Evolutionary conservation across 2,113 vertebrate species (phyloP).

Genomic region (Asarcornis scutulata): DNA sequence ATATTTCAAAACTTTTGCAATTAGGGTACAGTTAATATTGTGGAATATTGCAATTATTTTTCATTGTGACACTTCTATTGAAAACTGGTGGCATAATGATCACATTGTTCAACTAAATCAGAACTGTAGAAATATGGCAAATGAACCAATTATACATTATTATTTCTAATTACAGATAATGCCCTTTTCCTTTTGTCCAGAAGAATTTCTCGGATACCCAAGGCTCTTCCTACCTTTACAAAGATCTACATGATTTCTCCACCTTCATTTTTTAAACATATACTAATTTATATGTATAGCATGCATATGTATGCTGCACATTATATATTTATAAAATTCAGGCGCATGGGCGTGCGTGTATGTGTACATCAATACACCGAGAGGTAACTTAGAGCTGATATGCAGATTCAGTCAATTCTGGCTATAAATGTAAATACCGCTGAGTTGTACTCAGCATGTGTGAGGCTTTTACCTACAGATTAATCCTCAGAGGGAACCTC

Average conservation of each 20-base stretch:
- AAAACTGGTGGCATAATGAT: constrained; percentile 87
- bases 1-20: constrained; percentile 91
- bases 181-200: constrained; percentile 82
- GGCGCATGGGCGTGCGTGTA: neutral
- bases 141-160: constrained; percentile 87
- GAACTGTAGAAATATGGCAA: constrained; percentile 87
- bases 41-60: constrained; percentile 90
- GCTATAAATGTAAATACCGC: neutral
- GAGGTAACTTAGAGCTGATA: neutral
- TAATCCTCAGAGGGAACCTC: neutral
- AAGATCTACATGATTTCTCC: neutral
- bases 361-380: fast-evolving
- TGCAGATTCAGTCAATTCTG: neutral
- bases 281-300: fast-evolving
- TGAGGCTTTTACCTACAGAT: neutral
- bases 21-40: constrained; percentile 90
- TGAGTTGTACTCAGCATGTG: neutral
- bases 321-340: fast-evolving
- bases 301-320: too few relatives aligned
- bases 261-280: neutral
- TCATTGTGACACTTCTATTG: constrained; percentile 89
- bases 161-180: constrained; percentile 89
- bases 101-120: constrained; percentile 86
- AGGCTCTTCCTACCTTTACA: constrained; percentile 43
- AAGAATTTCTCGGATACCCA: constrained; percentile 78